Evolutionary conservation across 2,797 vertebrate genomes (phyloP).

Genomic region (Centropyge bicolor): DNA sequence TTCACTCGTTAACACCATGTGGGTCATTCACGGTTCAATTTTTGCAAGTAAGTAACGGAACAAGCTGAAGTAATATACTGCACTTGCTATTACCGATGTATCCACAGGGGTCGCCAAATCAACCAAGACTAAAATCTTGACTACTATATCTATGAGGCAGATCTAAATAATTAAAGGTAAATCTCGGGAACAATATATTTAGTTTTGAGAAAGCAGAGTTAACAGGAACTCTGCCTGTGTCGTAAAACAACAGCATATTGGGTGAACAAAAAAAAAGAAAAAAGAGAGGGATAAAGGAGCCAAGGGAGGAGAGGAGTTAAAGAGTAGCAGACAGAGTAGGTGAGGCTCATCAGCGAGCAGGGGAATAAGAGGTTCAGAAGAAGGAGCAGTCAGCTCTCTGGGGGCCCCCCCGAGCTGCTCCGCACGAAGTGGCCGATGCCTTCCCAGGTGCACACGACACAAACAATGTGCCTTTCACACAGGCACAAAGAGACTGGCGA

Average conservation of each 20-base stretch:
- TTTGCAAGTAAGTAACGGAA: not conserved
- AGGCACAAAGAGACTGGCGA: slow-evolving; percentile 44
- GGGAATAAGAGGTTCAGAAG: slow-evolving; percentile 35
- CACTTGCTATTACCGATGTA: not conserved
- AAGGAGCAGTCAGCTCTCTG: slow-evolving; percentile 28
- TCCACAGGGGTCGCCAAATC: not conserved
- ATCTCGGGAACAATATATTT: not conserved
- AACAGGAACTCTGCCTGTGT: no score
- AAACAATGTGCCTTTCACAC: slow-evolving; percentile 65
- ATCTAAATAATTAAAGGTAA: not conserved
- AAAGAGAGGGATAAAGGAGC: slow-evolving; percentile 1
- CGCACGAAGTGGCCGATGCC: slow-evolving; percentile 30
- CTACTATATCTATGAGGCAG: not conserved
- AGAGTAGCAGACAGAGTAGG: slow-evolving; percentile 9
- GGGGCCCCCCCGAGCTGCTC: slow-evolving; percentile 10
- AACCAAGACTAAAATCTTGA: not conserved
- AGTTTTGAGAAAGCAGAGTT: not conserved
- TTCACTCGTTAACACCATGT: not conserved
- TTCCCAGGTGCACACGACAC: slow-evolving; percentile 60
- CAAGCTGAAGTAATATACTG: not conserved
- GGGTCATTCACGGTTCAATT: not conserved
- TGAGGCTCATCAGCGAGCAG: slow-evolving; percentile 29
- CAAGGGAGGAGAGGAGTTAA: not conserved
- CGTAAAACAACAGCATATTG: not conserved
- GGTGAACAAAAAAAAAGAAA: not conserved